These are phyloP conservation scores for Temnopleurus reevesii DNA, from an alignment of 53 echinoderm and acorn worm genomes.

Conservation along the genomic window DNA sequence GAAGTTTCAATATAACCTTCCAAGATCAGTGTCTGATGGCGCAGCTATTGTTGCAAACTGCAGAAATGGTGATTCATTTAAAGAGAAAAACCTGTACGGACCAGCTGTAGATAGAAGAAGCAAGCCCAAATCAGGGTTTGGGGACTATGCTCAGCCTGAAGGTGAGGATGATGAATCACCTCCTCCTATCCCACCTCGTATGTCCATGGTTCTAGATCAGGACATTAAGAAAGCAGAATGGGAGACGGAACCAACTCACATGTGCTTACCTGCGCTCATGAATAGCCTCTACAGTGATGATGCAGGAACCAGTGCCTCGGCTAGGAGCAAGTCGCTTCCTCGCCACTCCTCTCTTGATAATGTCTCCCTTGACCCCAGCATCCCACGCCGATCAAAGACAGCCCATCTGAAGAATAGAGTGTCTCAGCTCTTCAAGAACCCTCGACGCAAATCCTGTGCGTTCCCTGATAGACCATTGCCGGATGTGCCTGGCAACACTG, in stretches of 20 bases:
- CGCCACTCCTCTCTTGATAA: conserved; percentile 48
- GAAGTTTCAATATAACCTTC: conserved; percentile 27
- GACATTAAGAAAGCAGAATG: conserved; percentile 29
- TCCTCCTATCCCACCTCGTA: conserved; percentile 50
- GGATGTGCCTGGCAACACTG: conserved; percentile 29
- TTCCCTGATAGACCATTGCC: conserved; percentile 51
- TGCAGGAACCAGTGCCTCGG: conserved; percentile 23
- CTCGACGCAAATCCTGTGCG: conserved; percentile 47
- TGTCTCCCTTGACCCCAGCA: conserved; percentile 12
- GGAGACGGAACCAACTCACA: conserved; percentile 51
- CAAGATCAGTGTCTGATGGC: conserved; percentile 38
- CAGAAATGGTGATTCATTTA: neutral
- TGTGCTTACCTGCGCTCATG: conserved; percentile 54
- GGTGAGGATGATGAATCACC: conserved; percentile 46
- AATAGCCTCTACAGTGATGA: neutral
- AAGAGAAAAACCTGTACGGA: neutral
- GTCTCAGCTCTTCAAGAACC: conserved; percentile 53
- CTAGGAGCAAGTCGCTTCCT: conserved; percentile 46
- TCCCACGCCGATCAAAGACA: conserved; percentile 48
- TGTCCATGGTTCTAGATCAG: conserved; percentile 25
- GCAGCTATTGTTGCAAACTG: conserved; percentile 12
- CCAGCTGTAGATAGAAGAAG: conserved; percentile 50
- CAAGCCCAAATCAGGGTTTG: conserved; percentile 38
- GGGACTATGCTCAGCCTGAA: conserved; percentile 29
- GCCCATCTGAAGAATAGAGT: conserved; percentile 44